A percentile compares a stretch with the other conserved stretches of the same genome.
phyloP scores from a whole-genome alignment of 2,113 vertebrate species.

The Typhlomys cinereus region DNA sequence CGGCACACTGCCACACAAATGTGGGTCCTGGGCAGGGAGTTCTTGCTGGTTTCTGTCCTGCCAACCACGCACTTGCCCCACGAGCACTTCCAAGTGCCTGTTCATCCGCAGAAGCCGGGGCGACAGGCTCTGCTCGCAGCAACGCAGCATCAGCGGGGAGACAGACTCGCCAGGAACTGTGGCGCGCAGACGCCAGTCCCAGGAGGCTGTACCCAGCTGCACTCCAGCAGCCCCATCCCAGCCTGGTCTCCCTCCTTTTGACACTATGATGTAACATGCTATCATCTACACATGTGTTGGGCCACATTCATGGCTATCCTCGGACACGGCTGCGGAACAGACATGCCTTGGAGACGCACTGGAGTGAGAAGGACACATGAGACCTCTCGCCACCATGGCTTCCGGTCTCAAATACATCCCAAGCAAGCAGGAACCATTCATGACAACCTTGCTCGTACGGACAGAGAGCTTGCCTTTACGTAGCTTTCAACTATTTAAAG shows the following conservation, averaged over 20 bases:
- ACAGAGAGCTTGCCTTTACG: fast-evolving
- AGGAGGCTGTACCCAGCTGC: fast-evolving
- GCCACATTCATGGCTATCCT: neutral
- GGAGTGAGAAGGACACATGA: fast-evolving
- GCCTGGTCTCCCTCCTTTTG: neutral
- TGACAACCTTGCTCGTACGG: too few relatives aligned
- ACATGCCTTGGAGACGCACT: fast-evolving
- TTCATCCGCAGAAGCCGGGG: fast-evolving
- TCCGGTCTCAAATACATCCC: fast-evolving
- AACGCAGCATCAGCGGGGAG: fast-evolving
- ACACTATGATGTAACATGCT: neutral
- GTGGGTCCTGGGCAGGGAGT: too few relatives aligned
- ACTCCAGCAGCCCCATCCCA: fast-evolving
- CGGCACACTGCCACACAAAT: neutral
- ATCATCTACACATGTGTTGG: too few relatives aligned
- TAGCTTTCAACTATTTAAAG: neutral
- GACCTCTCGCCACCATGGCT: neutral
- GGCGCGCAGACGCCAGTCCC: fast-evolving
- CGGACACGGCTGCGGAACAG: too few relatives aligned
- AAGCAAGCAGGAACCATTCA: neutral
- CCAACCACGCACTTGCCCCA: neutral
- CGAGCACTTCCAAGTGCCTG: neutral
- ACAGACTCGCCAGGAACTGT: fast-evolving
- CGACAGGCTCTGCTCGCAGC: fast-evolving
- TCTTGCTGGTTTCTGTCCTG: neutral